Evolutionary conservation across 2,113 vertebrate species (phyloP).

Genomic region (Pituophis catenifer): DNA sequence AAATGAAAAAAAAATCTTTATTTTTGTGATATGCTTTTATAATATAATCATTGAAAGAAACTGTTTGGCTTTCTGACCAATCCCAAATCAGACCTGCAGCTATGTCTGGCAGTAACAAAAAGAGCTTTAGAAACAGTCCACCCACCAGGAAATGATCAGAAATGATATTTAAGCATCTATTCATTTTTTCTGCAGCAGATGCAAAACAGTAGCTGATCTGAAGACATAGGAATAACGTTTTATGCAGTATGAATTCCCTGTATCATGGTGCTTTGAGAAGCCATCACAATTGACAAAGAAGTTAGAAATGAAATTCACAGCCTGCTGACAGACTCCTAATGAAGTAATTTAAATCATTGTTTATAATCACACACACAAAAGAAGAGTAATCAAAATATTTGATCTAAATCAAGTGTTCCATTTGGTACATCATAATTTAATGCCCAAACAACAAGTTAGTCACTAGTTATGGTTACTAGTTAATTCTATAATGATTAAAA

Average conservation of each 20-base stretch:
- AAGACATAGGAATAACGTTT: neutral
- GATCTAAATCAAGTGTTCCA: neutral
- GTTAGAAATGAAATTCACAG: neutral
- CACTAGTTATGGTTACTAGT: neutral
- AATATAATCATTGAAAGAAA: neutral
- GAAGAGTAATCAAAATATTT: neutral
- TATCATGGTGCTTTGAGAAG: constrained; percentile 5
- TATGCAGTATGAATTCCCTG: neutral
- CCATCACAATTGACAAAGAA: neutral
- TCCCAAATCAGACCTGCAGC: neutral
- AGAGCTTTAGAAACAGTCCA: neutral
- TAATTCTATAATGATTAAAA: neutral
- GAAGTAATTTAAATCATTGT: neutral
- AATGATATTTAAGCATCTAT: neutral
- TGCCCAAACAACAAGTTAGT: neutral
- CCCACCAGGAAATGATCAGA: neutral
- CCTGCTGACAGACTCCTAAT: neutral
- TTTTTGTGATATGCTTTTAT: neutral
- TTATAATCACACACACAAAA: neutral
- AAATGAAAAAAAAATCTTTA: neutral
- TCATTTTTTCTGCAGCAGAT: neutral
- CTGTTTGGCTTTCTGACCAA: neutral
- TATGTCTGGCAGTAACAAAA: neutral
- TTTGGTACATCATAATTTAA: neutral
- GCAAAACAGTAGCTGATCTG: neutral